Base-by-base conservation (phyloP, 2,888 invertebrate genomes). In the Malachius bipustulatus region DNA sequence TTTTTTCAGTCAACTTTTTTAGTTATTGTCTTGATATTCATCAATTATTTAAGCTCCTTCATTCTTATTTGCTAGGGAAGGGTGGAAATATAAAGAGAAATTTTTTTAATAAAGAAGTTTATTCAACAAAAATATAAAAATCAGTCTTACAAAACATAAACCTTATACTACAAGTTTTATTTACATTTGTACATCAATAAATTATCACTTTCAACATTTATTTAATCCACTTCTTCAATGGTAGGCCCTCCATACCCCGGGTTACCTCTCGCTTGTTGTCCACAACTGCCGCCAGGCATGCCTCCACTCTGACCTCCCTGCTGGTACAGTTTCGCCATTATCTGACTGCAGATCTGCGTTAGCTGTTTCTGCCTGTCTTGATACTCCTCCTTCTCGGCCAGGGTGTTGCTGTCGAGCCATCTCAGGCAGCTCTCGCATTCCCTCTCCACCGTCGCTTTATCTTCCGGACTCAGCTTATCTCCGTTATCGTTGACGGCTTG, bases 371-470 rank as follows among this genome's bases (percentile, higher is more conserved):
- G 55, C 52, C 74, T 75, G 39, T 73, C 67, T 39, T 77, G 74
- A 47, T 69, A 77, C 50, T 81, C 79, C 1, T 73, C 75, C 49
- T 71, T 73, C 36, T 77, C 77, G 2, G 79, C 80, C 34, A 74
- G 55, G 8, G 69, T 60, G 56, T 81, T 81, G 35, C 59, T 63
- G 44, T 82, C 81, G 40, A 82, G 57, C 82, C 82, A 82, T 33
- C 65, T 63, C 32, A 81, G 51, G 16, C 67, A 64, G 2, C 72
- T 71, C 0, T 73, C 69, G 47, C 75, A 75, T 42, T 67, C 64
- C 29, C 60, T 56, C 26, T 57, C 55, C 3, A 69, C 68, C 32
- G 59, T 65, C 4, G 67, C 65, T 59, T 77, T 81, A 45, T 85
- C 85, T 3, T 66, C 62, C 26, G 73, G 70, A 1, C 64, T 60